Evolutionary conservation across 2,113 vertebrate genomes (phyloP).

Genomic region (Ifrita kowaldi): DNA sequence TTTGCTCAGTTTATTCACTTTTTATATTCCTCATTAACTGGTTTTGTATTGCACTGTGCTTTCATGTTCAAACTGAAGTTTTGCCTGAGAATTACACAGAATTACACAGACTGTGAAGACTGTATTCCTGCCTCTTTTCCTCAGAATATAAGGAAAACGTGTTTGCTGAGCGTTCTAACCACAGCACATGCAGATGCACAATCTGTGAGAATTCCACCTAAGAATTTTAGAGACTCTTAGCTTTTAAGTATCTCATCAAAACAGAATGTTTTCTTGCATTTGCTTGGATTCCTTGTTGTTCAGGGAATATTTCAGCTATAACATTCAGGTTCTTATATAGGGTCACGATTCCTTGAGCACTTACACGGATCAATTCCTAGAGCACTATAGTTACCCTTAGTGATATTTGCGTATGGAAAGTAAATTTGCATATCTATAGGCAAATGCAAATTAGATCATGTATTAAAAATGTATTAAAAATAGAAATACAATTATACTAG

Average conservation of each 20-base stretch:
- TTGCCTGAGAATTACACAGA: background rate
- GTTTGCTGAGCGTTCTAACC: background rate
- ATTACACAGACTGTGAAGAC: background rate
- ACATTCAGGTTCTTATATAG: background rate
- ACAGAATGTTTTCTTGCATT: background rate
- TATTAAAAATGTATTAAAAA: constrained; percentile 21
- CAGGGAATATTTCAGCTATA: background rate
- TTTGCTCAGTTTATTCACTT: background rate
- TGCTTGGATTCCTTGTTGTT: background rate
- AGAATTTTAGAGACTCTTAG: background rate
- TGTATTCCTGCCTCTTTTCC: background rate
- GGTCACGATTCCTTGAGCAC: background rate
- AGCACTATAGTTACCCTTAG: background rate
- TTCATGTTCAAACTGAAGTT: background rate
- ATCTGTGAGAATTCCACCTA: background rate
- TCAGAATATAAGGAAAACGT: background rate
- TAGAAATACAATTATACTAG: constrained; percentile 22
- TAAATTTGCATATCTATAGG: background rate
- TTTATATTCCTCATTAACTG: background rate
- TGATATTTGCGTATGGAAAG: background rate
- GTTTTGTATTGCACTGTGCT: background rate
- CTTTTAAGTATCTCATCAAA: background rate
- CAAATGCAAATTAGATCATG: constrained; percentile 12
- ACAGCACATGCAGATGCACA: background rate
- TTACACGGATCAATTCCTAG: background rate